Conservation (phyloP, 1,140 invertebrate genomes). For the Daktulosphaira vitifoliae region DNA sequence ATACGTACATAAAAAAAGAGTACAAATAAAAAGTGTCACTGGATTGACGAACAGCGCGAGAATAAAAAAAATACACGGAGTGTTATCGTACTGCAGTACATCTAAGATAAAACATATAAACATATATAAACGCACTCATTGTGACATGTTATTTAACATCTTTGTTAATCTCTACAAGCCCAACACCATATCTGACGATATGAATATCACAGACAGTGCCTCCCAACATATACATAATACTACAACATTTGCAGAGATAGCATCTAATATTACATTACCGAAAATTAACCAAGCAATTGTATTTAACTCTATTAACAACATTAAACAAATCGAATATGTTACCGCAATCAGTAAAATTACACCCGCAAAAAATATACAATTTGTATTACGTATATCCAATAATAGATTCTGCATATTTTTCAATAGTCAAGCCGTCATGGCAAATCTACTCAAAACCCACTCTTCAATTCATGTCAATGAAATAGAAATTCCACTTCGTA, state of each 20-base stretch:
- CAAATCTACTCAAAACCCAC: neutral
- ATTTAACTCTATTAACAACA: neutral
- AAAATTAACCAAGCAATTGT: neutral
- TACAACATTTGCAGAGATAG: neutral
- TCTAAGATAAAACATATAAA: too few relatives aligned
- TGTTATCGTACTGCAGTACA: too few relatives aligned
- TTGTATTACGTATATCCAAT: neutral
- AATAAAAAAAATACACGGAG: too few relatives aligned
- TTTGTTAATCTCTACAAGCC: too few relatives aligned
- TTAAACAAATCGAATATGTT: slow-evolving; percentile 1
- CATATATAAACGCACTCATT: too few relatives aligned
- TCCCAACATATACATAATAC: neutral
- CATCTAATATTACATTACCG: neutral
- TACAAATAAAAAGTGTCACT: too few relatives aligned
- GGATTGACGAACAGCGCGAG: too few relatives aligned
- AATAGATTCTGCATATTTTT: neutral
- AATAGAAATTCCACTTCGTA: neutral
- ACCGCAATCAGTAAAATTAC: neutral
- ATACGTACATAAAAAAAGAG: too few relatives aligned
- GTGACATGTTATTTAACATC: too few relatives aligned
- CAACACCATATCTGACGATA: neutral
- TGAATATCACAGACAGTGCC: too few relatives aligned
- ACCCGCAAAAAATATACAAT: neutral
- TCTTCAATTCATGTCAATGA: neutral
- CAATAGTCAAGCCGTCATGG: neutral